These are phyloP conservation scores for Lamellibrachia columna DNA, from an alignment of 2,888 invertebrate species.

Conservation along the genomic window DNA sequence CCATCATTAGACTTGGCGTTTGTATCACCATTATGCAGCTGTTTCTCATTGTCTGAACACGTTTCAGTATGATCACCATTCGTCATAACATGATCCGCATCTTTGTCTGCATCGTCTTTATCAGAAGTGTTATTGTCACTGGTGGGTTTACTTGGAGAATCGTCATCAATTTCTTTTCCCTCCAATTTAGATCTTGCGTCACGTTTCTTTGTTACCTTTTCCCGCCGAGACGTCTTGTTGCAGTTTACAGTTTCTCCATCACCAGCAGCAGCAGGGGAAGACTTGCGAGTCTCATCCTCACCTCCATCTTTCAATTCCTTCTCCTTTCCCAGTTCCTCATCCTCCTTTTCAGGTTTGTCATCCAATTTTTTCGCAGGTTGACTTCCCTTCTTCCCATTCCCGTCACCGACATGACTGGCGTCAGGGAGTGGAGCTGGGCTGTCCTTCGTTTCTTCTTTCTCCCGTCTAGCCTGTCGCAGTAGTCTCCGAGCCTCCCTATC, in stretches of 20 bases:
- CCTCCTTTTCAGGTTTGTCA: conserved; percentile 24
- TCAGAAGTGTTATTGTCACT: neutral
- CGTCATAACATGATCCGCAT: neutral
- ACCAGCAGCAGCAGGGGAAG: neutral
- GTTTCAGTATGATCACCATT: neutral
- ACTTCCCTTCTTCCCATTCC: conserved; percentile 22
- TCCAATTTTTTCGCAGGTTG: neutral
- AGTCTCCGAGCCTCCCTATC: conserved; percentile 24
- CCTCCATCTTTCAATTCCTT: conserved; percentile 19
- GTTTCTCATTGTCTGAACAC: neutral
- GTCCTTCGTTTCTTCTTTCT: neutral
- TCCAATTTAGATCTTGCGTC: neutral
- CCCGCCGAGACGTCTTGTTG: neutral
- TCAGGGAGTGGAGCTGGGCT: neutral
- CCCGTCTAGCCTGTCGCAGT: neutral
- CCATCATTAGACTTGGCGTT: conserved; percentile 8
- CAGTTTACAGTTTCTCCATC: conserved; percentile 16
- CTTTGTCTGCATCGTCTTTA: neutral
- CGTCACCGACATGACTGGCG: neutral
- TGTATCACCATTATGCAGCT: conserved; percentile 1
- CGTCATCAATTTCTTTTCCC: conserved; percentile 19
- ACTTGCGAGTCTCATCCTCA: conserved; percentile 18
- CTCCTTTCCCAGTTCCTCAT: conserved; percentile 23
- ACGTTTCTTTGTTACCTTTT: neutral
- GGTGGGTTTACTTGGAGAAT: neutral